Evolutionary conservation across 2,888 invertebrate genomes (phyloP).

Genomic region (Dryobotodes eremita): DNA sequence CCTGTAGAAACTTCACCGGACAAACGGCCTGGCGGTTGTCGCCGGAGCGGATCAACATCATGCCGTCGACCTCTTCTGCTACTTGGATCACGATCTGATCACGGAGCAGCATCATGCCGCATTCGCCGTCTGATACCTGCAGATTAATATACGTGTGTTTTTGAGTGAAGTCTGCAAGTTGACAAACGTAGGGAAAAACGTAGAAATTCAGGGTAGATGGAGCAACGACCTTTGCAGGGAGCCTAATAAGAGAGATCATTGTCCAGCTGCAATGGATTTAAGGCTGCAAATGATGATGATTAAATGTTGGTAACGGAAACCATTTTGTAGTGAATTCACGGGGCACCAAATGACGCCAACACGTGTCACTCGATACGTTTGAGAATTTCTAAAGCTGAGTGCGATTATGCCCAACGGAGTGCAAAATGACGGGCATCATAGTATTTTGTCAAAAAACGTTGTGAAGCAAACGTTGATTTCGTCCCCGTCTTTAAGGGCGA

Average conservation of each 20-base stretch:
- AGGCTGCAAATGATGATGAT: neutral
- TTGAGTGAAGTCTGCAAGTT: neutral
- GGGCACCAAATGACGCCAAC: neutral
- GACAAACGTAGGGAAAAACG: neutral
- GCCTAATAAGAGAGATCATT: neutral
- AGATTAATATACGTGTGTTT: constrained; percentile 75
- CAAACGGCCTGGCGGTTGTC: constrained; percentile 98
- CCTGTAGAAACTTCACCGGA: constrained; percentile 98
- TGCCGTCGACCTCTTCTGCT: constrained; percentile 97
- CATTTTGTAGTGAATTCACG: neutral
- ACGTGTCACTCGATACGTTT: too few relatives aligned
- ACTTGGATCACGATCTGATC: constrained; percentile 98
- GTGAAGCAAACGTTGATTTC: neutral
- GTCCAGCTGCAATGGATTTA: neutral
- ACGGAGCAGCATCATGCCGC: constrained; percentile 94
- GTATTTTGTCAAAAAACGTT: neutral
- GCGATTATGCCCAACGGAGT: neutral
- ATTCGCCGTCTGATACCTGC: constrained; percentile 96
- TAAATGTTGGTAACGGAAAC: neutral
- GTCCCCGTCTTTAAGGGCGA: neutral
- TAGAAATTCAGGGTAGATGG: neutral
- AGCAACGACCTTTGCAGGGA: neutral
- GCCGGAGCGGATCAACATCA: constrained; percentile 98
- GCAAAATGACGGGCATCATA: too few relatives aligned
- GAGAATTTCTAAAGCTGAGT: too few relatives aligned